Conservation (phyloP, 2,888 invertebrate genomes). For the Odontocerum albicorne region DNA sequence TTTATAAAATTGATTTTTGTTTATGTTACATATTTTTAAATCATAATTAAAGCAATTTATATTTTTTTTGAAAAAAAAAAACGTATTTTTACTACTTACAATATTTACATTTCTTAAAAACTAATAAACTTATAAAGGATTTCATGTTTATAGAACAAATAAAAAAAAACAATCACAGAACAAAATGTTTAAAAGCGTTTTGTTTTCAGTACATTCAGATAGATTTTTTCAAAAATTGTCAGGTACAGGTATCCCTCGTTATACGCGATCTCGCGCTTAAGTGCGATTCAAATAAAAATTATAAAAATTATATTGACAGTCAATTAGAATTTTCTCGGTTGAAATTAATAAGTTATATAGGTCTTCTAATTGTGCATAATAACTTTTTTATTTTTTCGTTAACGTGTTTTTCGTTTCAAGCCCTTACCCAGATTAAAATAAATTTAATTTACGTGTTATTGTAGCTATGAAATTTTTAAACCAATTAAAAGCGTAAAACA, state of each 20-base stretch:
- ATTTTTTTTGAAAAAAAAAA: slow-evolving; percentile 13
- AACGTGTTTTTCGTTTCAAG: no score
- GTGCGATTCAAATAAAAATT: no score
- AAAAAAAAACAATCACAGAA: slow-evolving; percentile 36
- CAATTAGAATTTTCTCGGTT: no score
- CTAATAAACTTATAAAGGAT: slow-evolving; percentile 33
- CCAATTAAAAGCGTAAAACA: no score
- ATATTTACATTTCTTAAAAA: slow-evolving; percentile 34
- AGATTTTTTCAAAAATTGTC: not conserved
- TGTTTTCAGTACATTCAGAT: slow-evolving; percentile 13
- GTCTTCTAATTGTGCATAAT: no score
- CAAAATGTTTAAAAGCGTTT: slow-evolving; percentile 34
- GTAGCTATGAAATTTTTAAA: no score
- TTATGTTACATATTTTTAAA: slow-evolving; percentile 27
- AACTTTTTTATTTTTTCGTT: no score
- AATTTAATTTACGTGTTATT: no score
- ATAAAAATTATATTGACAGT: no score
- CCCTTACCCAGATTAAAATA: no score
- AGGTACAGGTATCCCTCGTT: not conserved
- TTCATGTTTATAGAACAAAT: slow-evolving; percentile 33
- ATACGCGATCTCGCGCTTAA: no score
- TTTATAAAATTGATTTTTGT: slow-evolving; percentile 16
- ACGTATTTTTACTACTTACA: slow-evolving; percentile 34
- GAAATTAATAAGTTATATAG: no score
- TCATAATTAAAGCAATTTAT: slow-evolving; percentile 32